Percentiles rank a stretch among this genome's conserved stretches.
Evolutionary conservation across 2,113 vertebrate genomes (phyloP).

Genomic region (Solenodon paradoxus): DNA sequence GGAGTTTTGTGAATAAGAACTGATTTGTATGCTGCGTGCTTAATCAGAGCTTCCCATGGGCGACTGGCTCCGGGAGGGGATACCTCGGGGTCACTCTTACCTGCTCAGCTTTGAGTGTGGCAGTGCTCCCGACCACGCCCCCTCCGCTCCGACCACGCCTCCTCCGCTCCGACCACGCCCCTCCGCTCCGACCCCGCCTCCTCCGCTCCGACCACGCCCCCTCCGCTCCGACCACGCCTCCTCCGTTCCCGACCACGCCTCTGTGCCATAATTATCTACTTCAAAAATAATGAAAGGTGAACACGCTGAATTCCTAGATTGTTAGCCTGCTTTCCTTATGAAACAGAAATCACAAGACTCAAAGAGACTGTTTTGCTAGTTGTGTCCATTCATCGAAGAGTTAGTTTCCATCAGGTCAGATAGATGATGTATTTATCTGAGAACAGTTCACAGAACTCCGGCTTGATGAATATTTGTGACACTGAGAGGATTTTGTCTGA

Average conservation of each 20-base stretch:
- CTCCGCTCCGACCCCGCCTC: too few species aligned
- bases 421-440: neutral
- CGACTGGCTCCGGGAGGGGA: neutral
- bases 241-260: too few species aligned
- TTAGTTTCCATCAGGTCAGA: neutral
- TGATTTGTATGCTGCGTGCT: too few species aligned
- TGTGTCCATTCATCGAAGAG: neutral
- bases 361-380: neutral
- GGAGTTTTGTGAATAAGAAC: neutral
- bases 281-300: too few species aligned
- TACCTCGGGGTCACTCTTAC: too few species aligned
- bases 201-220: too few species aligned
- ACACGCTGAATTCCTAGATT: neutral
- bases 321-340: neutral
- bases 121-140: neutral
- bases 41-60: neutral
- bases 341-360: neutral
- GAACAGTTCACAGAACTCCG: neutral
- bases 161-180: too few species aligned
- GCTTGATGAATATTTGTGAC: neutral
- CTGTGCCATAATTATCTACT: too few species aligned
- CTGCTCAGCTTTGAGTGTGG: too few species aligned
- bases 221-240: too few species aligned
- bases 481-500: fast-evolving
- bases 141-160: too few species aligned